Percentiles rank a stretch among this genome's conserved stretches.
These are phyloP conservation scores for Tragelaphus eurycerus DNA, from an alignment of 2,797 vertebrate species.

Conservation along the genomic window DNA sequence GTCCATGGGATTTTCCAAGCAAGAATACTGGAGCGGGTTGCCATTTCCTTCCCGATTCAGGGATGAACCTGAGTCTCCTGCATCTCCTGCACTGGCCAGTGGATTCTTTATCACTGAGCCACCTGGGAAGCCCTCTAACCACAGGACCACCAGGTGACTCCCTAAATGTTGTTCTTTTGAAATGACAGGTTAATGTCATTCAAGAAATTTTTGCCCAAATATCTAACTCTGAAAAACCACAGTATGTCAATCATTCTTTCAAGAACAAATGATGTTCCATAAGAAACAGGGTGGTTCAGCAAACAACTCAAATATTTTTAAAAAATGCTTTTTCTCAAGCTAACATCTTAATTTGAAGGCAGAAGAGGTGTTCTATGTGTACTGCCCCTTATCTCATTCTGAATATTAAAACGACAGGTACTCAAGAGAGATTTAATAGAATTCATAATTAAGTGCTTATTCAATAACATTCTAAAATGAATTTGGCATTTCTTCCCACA, in stretches of 20 bases:
- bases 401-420: not conserved
- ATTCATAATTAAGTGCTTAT: not conserved
- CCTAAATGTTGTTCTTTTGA: not conserved
- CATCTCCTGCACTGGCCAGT: not conserved
- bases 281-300: not conserved
- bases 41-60: not conserved
- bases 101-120: not conserved
- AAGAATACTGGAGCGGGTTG: not conserved
- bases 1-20: not conserved
- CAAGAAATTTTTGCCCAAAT: not conserved
- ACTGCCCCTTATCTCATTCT: not conserved
- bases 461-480: constrained; percentile 15
- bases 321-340: not conserved
- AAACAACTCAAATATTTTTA: not conserved
- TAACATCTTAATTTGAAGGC: not conserved
- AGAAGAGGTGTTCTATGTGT: not conserved
- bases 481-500: not conserved
- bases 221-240: not conserved
- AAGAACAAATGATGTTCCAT: not conserved
- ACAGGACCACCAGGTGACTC: not conserved
- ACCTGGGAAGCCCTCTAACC: not conserved
- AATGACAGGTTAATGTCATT: not conserved
- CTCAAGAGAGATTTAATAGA: not conserved
- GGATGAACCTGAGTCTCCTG: not conserved
- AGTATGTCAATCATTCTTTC: not conserved